Evolutionary conservation across 1,140 invertebrate species (phyloP).

Genomic region (Drosophila nasuta): DNA sequence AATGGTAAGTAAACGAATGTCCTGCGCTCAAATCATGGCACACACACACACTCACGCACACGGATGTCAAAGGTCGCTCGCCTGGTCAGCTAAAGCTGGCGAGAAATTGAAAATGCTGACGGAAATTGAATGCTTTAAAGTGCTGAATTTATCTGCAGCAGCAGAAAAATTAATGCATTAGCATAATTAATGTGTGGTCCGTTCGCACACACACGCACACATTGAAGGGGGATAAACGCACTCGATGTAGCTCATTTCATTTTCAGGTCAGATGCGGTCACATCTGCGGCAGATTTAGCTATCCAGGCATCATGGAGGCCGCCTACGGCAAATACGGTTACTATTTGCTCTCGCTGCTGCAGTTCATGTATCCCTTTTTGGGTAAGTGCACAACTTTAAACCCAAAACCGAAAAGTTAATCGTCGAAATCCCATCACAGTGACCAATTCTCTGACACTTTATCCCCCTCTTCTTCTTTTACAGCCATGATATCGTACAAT

Average conservation of each 20-base stretch:
- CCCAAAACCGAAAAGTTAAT: conserved; percentile 11
- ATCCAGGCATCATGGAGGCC: conserved; percentile 93
- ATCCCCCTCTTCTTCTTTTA: conserved; percentile 27
- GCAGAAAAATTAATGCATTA: conserved; percentile 30
- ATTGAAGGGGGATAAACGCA: background rate
- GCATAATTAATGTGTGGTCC: conserved; percentile 32
- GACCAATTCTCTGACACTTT: background rate
- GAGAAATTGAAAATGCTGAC: conserved; percentile 38
- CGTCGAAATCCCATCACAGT: conserved; percentile 21
- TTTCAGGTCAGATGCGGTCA: conserved; percentile 88
- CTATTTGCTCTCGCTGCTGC: conserved; percentile 91
- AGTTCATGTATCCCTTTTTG: conserved; percentile 95
- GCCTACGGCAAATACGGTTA: conserved; percentile 93
- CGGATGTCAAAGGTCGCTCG: background rate
- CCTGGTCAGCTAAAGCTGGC: conserved; percentile 21
- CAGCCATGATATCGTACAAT: conserved; percentile 96
- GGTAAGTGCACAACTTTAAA: conserved; percentile 86
- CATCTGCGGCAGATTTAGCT: conserved; percentile 92
- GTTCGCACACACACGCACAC: conserved; percentile 4
- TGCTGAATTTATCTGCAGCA: background rate
- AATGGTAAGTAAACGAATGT: conserved; percentile 87
- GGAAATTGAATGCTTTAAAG: conserved; percentile 44
- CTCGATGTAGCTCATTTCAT: conserved; percentile 42
- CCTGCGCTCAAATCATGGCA: background rate
- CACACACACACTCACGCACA: background rate